A percentile compares a stretch with the other conserved stretches of the same genome.
Conservation (phyloP, 1,140 invertebrate species). For the Zaprionus inermis region DNA sequence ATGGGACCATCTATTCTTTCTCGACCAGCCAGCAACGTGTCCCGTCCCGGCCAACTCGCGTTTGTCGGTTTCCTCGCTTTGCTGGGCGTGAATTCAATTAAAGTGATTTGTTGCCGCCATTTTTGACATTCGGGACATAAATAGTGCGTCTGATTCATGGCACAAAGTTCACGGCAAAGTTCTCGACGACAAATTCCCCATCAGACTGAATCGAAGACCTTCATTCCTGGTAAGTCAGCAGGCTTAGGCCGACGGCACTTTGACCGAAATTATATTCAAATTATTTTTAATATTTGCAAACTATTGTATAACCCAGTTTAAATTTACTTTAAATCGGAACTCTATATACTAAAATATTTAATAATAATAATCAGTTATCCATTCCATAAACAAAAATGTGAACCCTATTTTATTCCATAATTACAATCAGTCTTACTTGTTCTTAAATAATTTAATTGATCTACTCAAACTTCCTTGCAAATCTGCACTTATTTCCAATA, state of each 20-base stretch:
- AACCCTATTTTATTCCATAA: too few relatives aligned
- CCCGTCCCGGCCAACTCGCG: slow-evolving; percentile 32
- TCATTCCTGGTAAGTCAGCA: slow-evolving; percentile 38
- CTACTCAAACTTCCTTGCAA: too few relatives aligned
- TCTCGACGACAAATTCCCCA: slow-evolving; percentile 19
- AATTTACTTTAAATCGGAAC: neutral
- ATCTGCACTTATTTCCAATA: too few relatives aligned
- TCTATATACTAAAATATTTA: too few relatives aligned
- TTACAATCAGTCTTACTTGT: too few relatives aligned
- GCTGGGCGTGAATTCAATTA: slow-evolving; percentile 77
- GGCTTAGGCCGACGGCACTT: neutral
- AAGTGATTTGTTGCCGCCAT: slow-evolving; percentile 74
- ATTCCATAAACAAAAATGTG: too few relatives aligned
- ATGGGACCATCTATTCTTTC: slow-evolving; percentile 18
- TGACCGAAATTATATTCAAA: neutral
- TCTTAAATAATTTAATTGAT: too few relatives aligned
- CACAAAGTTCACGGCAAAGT: slow-evolving; percentile 14
- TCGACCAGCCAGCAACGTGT: slow-evolving; percentile 7
- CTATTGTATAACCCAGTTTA: neutral
- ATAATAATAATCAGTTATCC: too few relatives aligned
- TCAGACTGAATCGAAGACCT: slow-evolving; percentile 8
- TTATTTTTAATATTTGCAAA: neutral
- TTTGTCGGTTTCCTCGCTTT: slow-evolving; percentile 45
- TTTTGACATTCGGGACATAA: slow-evolving; percentile 73
- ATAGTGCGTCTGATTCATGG: slow-evolving; percentile 68